Evolutionary conservation across 2,797 vertebrate species (phyloP).

Genomic region (Arctocebus calabarensis): DNA sequence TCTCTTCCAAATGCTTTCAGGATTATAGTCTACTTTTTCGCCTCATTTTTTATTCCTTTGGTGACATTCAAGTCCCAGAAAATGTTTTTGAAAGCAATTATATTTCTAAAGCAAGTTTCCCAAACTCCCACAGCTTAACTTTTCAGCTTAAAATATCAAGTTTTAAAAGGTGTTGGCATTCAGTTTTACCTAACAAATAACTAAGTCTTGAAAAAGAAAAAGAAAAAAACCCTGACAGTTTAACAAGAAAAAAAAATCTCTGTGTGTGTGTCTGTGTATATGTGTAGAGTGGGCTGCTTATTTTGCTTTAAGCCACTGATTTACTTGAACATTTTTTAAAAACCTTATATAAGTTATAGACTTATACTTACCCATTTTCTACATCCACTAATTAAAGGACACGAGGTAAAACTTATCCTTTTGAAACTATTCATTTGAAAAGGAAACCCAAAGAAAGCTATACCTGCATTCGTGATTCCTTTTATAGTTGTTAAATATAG

Average conservation of each 20-base stretch:
- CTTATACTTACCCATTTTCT: neutral
- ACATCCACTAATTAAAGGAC: constrained; percentile 25
- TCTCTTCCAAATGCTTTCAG: constrained; percentile 47
- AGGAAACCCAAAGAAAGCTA: neutral
- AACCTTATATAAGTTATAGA: neutral
- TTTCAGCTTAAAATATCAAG: constrained; percentile 68
- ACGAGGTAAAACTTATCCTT: neutral
- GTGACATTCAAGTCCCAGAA: constrained; percentile 76
- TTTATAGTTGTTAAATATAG: constrained; percentile 11
- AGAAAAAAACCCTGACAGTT: constrained; percentile 49
- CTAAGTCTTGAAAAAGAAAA: constrained; percentile 42
- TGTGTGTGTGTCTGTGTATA: neutral
- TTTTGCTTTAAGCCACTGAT: constrained; percentile 55
- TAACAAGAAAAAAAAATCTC: constrained; percentile 58
- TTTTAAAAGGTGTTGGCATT: constrained; percentile 83
- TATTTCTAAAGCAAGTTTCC: constrained; percentile 76
- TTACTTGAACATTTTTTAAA: constrained; percentile 21
- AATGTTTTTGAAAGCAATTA: constrained; percentile 80
- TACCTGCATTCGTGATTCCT: neutral
- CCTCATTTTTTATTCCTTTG: constrained; percentile 74
- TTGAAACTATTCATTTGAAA: neutral
- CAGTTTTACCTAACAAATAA: constrained; percentile 79
- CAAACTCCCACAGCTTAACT: constrained; percentile 77
- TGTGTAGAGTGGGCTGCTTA: neutral
- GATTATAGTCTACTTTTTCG: constrained; percentile 52